Evolutionary conservation across 2,888 invertebrate species (phyloP), one percentile per base, ranked within the genome.

Genomic region (Nineta flava): DNA sequence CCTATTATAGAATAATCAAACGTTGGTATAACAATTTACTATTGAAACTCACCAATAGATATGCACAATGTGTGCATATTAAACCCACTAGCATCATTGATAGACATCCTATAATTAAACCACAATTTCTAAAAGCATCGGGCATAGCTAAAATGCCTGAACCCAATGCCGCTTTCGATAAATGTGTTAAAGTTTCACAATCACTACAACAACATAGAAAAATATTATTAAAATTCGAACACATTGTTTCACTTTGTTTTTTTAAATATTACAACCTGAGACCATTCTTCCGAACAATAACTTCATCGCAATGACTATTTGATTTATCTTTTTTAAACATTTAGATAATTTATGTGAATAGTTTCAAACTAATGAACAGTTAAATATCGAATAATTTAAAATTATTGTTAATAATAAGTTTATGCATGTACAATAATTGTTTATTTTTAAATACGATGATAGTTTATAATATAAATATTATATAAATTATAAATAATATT

Each of bases 141-240:
- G 96, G 96, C 87, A 97, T 91, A 1, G 95, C 78, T 55, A 97
- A 74, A 61, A 97, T 93, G 44, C 97, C 97, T 9, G 95, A 95
- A 21, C 97, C 97, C 51, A 97, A 76, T 34, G 94, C 93, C 6
- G 94, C 95, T 68, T 96, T 97, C 59, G 96, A 72, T 55, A 97
- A 75, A 74, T 96, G 94, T 57, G 92, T 91, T 57, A 95, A 72
- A 0, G 93, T 92, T 65, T 91, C 90, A 69, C 79, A 79, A 69
- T 92, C 87, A 55, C 93, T 94, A 68, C n/a, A 72, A 67, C 55
- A 53, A 55, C 55, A 45, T 43, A 5, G 26, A 26, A 26, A 26
- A 26, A 7, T 26, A 6, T 26, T 26, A 26, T 26, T 5, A 26
- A 52, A 44, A 40, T 16, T n/a, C 15, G 17, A 42, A 16, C 7